Base-by-base conservation (phyloP, 1,140 invertebrate genomes). In the Prorops nasuta region DNA sequence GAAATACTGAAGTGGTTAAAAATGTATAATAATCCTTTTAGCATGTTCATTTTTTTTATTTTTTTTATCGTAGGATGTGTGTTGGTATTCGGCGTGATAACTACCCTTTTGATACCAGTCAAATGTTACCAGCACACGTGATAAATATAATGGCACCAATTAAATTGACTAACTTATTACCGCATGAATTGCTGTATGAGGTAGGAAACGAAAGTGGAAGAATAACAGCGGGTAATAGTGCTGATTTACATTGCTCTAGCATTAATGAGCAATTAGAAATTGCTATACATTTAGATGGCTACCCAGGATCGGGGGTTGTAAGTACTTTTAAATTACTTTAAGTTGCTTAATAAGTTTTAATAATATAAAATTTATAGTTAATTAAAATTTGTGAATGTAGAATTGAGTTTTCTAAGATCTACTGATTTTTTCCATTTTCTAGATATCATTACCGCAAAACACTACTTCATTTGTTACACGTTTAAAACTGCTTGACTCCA, bases 111-210 rank as follows among this genome's bases (percentile, higher is more conserved):
- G 89, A 91, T 51, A 40, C 63, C 14, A 63, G 54, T 15, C 66
- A 67, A 50, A 65, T 77, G 8, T 81, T 91, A 42, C 91, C 93
- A 16, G 94, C 89, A 0, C 95, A 98, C 72, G 86, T 85, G 6
- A 87, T 98, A 42, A 86, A 84, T 4, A 74, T 98, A 17, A 70
- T 92, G 47, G 89, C 94, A 19, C 91, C 91, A 1, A 77, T 98
- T 0, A 87, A 86, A 14, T 63, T 98, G 66, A 83, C 83, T 20
- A 91, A 90, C 83, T 74, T 91, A 56, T 75, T 93, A 44, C 88
- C 89, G 3, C 80, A 88, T 49, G 89, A 91, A 66, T 62, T 92
- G 37, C 76, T 82, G 37, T 90, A 83, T 66, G 80, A 80, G 58
- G 74, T 84, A n/a, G 64, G 59, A n/a, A 66, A 65, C 6, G 78